A percentile compares a stretch with the other conserved stretches of the same genome.
Conservation (phyloP, 2,797 vertebrate genomes). For the Rhinogobio ventralis region DNA sequence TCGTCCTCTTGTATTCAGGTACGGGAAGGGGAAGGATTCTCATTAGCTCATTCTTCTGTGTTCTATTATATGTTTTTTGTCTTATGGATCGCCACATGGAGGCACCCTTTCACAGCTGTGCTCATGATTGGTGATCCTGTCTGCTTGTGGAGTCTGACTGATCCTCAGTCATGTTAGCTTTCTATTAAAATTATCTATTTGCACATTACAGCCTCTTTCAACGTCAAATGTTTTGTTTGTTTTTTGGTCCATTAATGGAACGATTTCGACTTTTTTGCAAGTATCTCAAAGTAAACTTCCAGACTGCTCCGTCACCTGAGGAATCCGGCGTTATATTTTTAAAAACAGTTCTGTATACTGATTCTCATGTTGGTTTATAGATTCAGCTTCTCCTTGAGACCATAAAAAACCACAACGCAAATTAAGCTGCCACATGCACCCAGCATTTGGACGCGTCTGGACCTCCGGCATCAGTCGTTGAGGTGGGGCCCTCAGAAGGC, state of each 20-base stretch:
- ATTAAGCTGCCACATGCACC: slow-evolving; percentile 47
- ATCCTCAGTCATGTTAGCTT: slow-evolving; percentile 8
- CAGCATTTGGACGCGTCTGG: slow-evolving; percentile 26
- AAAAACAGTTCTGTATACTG: slow-evolving; percentile 10
- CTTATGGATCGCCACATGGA: slow-evolving; percentile 70
- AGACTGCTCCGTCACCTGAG: neutral
- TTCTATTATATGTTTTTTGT: neutral
- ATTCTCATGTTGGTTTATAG: slow-evolving; percentile 36
- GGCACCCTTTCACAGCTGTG: slow-evolving; percentile 75
- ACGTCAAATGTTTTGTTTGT: slow-evolving; percentile 33
- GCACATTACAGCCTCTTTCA: slow-evolving; percentile 17
- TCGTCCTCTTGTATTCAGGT: neutral
- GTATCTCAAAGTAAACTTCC: slow-evolving; percentile 28
- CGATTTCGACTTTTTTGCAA: neutral
- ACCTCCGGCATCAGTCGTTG: slow-evolving; percentile 48
- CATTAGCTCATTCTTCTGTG: neutral
- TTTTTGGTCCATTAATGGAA: slow-evolving; percentile 21
- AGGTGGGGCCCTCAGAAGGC: slow-evolving; percentile 68
- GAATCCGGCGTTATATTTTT: slow-evolving; percentile 4
- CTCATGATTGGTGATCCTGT: slow-evolving; percentile 1
- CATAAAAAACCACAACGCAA: slow-evolving; percentile 48
- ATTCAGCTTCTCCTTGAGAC: slow-evolving; percentile 48
- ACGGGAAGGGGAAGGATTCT: neutral
- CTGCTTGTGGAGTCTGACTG: slow-evolving; percentile 8
- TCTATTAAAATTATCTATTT: slow-evolving; percentile 38